Conservation (phyloP, 2,113 vertebrate genomes). For the Phainopepla nitens region DNA sequence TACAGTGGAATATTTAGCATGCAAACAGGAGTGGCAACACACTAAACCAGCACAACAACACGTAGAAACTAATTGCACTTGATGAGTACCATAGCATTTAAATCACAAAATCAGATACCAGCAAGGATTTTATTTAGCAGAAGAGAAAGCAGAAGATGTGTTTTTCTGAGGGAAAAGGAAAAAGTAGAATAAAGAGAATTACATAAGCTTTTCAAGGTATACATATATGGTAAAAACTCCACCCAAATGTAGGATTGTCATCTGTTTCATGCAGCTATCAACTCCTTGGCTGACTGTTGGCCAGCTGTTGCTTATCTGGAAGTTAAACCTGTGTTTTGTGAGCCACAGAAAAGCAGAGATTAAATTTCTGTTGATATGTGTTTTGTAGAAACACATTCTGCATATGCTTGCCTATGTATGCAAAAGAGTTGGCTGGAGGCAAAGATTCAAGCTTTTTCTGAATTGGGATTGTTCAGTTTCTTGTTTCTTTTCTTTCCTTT, state of each 20-base stretch:
- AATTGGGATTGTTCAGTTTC: background rate
- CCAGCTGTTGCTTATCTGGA: background rate
- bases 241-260: background rate
- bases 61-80: background rate
- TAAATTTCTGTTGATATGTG: background rate
- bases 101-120: background rate
- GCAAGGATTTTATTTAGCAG: background rate
- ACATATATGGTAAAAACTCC: background rate
- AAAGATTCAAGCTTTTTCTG: background rate
- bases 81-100: background rate
- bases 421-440: background rate
- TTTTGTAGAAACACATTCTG: background rate
- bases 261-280: background rate
- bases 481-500: background rate
- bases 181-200: background rate
- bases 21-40: background rate
- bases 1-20: background rate
- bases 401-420: background rate
- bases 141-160: background rate
- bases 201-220: background rate
- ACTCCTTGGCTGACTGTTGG: background rate
- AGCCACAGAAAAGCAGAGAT: background rate
- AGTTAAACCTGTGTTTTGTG: background rate
- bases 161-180: background rate
- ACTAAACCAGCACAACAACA: background rate